These are phyloP conservation scores for Stegodyphus mimosarum DNA, from an alignment of 1,140 invertebrate genomes.

Conservation along the genomic window DNA sequence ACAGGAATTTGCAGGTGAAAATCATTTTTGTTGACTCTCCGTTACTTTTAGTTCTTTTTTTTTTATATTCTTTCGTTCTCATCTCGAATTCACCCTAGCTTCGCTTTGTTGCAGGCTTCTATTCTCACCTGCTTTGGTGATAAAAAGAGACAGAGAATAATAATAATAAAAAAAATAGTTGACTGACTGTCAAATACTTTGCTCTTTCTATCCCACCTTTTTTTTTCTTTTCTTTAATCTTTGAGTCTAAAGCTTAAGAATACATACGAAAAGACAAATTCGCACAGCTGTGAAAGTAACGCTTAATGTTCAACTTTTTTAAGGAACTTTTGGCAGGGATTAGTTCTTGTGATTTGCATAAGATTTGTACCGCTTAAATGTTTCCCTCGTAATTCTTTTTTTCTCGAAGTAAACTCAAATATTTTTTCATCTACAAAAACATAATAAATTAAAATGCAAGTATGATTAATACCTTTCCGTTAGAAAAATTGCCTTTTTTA, in stretches of 20 bases:
- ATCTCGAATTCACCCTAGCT: slow-evolving; percentile 24
- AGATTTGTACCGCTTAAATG: not conserved
- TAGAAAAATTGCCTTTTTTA: too few relatives aligned
- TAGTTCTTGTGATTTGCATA: slow-evolving; percentile 11
- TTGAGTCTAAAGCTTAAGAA: not conserved
- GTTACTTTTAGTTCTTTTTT: slow-evolving; percentile 29
- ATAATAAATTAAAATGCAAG: too few relatives aligned
- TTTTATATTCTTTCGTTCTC: not conserved
- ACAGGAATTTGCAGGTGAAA: slow-evolving; percentile 58
- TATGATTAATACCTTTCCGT: too few relatives aligned
- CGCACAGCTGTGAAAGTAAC: too few relatives aligned
- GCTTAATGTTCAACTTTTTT: too few relatives aligned
- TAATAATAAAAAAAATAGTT: slow-evolving; percentile 29
- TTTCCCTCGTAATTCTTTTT: not conserved
- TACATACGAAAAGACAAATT: not conserved
- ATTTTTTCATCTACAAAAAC: too few relatives aligned
- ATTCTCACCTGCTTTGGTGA: slow-evolving; percentile 45
- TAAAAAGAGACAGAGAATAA: slow-evolving; percentile 15
- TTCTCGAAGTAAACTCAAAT: too few relatives aligned
- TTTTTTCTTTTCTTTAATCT: slow-evolving; percentile 38
- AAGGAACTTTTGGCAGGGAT: too few relatives aligned
- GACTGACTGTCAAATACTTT: slow-evolving; percentile 41
- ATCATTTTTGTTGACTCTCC: slow-evolving; percentile 41
- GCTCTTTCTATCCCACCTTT: not conserved
- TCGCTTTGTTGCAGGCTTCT: not conserved